Evolutionary conservation across 2,888 invertebrate genomes (phyloP), one percentile per base, ranked within the genome.

Genomic region (Thymelicus acteon): DNA sequence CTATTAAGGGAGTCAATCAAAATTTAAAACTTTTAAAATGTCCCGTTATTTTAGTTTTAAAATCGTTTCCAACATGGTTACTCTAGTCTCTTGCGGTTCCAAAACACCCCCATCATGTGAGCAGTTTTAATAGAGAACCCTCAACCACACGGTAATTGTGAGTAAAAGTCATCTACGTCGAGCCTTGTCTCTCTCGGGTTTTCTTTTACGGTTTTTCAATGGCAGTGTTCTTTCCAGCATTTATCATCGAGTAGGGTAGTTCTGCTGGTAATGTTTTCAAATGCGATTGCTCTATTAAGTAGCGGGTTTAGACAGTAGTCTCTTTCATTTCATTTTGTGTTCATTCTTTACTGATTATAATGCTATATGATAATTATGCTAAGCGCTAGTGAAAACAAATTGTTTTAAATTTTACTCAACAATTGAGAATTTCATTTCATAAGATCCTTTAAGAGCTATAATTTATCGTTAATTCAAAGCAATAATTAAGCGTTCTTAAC

Each of bases 41-140:
- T 19, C 15, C 12, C 19, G 24, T 19, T 60, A 31, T 48, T 62
- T 62, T 48, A 19, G 13, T 63, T 19, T 39, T 0, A 0, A 44
- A 24, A 12, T 19, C n/a, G 8, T 67, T 24, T 40, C 24, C 24
- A 52, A 49, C 60, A 40, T 61, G 54, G 68, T 68, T 1, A 62
- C 44, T 44, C 68, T 68, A 68, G 52, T 15, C 6, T n/a, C 31
- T 62, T 82, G 86, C 77, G 82, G 83, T 82, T 82, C 84, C 82
- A 83, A 82, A 12, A 4, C 24, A 54, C 24, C 54, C 54, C 24
- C 12, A 82, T 85, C 47, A 69, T 67, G 82, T 84, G 87, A 87
- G 84, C 87, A 87, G 84, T 86, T 88, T 85, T 87, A 87, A 88
- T 86, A 82, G 83, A 91, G 87, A 80, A 82, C 84, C 79, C 87